Conservation (phyloP, 2,797 vertebrate genomes). For the Xenentodon cancila region DNA sequence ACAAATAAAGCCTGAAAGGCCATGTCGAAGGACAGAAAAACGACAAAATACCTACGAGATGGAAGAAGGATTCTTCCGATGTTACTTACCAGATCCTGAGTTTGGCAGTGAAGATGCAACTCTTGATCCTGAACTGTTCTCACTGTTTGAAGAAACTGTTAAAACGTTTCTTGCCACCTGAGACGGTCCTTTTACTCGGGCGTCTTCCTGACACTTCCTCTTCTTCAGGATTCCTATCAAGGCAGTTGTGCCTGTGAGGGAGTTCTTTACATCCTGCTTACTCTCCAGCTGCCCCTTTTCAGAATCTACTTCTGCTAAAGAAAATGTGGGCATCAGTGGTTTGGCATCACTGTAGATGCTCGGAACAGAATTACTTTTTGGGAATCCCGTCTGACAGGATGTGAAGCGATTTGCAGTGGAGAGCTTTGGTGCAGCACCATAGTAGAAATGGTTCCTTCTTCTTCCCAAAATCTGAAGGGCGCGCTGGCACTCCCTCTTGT, state of each 20-base stretch:
- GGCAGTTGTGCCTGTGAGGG: constrained; percentile 90
- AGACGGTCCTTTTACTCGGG: constrained; percentile 85
- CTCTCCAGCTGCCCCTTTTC: constrained; percentile 86
- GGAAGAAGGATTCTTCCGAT: neutral
- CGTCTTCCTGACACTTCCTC: constrained; percentile 94
- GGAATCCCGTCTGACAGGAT: constrained; percentile 84
- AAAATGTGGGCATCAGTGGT: constrained; percentile 83
- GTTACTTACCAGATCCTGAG: constrained; percentile 88
- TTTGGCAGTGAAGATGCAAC: constrained; percentile 89
- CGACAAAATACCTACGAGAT: too few relatives aligned
- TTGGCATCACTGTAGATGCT: constrained; percentile 89
- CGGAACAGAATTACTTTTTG: constrained; percentile 82
- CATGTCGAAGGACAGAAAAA: too few relatives aligned
- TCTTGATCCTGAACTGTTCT: constrained; percentile 88
- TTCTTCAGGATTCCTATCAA: constrained; percentile 98
- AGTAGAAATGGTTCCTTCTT: constrained; percentile 89
- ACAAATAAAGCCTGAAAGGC: too few relatives aligned
- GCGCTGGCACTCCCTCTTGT: constrained; percentile 95
- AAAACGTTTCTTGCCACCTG: constrained; percentile 89
- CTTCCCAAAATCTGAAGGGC: constrained; percentile 93
- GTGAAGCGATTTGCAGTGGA: constrained; percentile 83
- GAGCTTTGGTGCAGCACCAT: constrained; percentile 88
- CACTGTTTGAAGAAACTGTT: constrained; percentile 86
- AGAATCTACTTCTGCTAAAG: constrained; percentile 78
- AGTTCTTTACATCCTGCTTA: constrained; percentile 85